These are phyloP conservation scores for Colletes collaris DNA, from an alignment of 2,888 invertebrate species.

Conservation along the genomic window DNA sequence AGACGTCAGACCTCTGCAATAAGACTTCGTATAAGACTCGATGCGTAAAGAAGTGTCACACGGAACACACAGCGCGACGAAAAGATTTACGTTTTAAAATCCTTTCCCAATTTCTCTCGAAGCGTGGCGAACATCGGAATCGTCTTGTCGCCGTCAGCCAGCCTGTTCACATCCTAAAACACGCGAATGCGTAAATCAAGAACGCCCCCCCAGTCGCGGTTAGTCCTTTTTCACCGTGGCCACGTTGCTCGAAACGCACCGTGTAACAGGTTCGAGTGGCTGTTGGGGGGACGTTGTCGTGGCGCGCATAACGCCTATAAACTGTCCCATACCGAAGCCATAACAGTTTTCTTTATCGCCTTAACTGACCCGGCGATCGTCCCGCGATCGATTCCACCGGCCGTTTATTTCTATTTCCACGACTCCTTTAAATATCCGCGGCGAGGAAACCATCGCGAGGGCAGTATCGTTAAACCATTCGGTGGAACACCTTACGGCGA, in stretches of 20 bases:
- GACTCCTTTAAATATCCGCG: constrained; percentile 16
- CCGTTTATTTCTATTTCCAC: constrained; percentile 37
- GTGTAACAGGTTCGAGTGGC: too few relatives aligned
- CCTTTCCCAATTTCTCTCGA: not conserved
- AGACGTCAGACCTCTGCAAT: too few relatives aligned
- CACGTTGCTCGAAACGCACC: too few relatives aligned
- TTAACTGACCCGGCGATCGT: constrained; percentile 36
- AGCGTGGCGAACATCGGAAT: not conserved
- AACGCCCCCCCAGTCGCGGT: constrained; percentile 7
- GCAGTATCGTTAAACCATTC: constrained; percentile 31
- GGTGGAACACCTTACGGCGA: constrained; percentile 28
- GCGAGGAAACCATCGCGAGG: not conserved
- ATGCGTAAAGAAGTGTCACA: too few relatives aligned
- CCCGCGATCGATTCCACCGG: constrained; percentile 41
- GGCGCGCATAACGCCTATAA: constrained; percentile 9
- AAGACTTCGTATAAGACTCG: too few relatives aligned
- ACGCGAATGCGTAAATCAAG: constrained; percentile 33
- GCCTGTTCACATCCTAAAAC: not conserved
- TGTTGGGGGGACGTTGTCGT: not conserved
- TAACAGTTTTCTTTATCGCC: constrained; percentile 51
- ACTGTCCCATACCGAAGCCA: constrained; percentile 33
- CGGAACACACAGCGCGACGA: not conserved
- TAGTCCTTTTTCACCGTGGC: too few relatives aligned
- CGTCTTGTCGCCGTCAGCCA: constrained; percentile 7
- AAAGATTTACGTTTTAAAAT: constrained; percentile 6